These are phyloP conservation scores for Muscidifurax raptorellus DNA, from an alignment of 1,140 invertebrate genomes.

Conservation along the genomic window DNA sequence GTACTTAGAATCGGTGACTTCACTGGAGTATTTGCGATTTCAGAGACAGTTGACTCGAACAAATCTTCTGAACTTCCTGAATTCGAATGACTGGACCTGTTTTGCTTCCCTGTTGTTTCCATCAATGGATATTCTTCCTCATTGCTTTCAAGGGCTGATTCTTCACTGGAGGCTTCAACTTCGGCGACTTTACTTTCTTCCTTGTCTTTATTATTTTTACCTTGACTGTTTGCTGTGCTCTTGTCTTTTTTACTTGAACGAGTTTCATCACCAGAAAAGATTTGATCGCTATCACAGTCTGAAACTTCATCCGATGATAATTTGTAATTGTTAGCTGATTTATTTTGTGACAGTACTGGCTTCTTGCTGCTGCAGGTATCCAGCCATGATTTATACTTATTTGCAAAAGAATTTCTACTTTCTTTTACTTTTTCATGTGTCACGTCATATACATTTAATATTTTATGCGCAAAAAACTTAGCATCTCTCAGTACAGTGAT, in stretches of 20 bases:
- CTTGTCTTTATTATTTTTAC: neutral
- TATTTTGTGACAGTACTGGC: neutral
- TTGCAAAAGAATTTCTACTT: constrained; percentile 30
- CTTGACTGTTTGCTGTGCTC: neutral
- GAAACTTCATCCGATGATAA: constrained; percentile 51
- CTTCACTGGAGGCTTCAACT: neutral
- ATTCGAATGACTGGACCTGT: neutral
- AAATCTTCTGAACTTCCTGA: constrained; percentile 1
- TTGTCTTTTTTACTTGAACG: constrained; percentile 9
- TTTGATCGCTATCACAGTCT: constrained; percentile 62
- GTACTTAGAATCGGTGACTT: neutral
- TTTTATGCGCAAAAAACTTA: constrained; percentile 49
- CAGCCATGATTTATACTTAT: constrained; percentile 36
- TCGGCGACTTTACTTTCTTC: neutral
- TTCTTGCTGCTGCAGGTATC: constrained; percentile 1
- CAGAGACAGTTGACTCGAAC: constrained; percentile 5
- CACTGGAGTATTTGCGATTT: constrained; percentile 23
- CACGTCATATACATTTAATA: constrained; percentile 41
- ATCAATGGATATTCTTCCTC: neutral
- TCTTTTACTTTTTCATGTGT: constrained; percentile 29
- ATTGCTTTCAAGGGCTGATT: neutral
- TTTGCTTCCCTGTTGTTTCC: neutral
- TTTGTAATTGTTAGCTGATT: neutral
- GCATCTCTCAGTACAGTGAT: constrained; percentile 35
- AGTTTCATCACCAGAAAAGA: constrained; percentile 60